These are phyloP conservation scores for Cassiopea xamachana DNA, from an alignment of 30 jellyfish, hydroid and myxozoan genomes.

Conservation along the genomic window DNA sequence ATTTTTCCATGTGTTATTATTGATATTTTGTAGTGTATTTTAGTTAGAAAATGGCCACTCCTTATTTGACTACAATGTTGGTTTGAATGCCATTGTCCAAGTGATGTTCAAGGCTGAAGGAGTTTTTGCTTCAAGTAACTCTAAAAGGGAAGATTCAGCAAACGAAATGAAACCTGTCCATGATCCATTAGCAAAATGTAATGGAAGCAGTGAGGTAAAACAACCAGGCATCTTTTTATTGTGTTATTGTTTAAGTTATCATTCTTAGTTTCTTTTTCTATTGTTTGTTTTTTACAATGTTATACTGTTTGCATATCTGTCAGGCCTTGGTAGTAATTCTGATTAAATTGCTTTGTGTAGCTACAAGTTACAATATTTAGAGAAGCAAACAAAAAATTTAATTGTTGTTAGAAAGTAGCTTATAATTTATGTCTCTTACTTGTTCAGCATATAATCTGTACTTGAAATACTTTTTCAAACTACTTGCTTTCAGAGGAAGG, in stretches of 20 bases:
- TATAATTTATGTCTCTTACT: too few relatives aligned
- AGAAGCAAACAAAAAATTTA: too few relatives aligned
- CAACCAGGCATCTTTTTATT: neutral
- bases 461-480: too few relatives aligned
- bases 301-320: too few relatives aligned
- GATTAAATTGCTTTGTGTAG: too few relatives aligned
- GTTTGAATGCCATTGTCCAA: conserved; percentile 89
- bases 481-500: too few relatives aligned
- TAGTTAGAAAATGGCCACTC: conserved; percentile 97
- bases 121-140: neutral
- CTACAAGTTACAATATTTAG: too few relatives aligned
- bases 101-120: conserved; percentile 85
- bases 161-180: neutral
- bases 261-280: too few relatives aligned
- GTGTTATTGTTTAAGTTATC: neutral
- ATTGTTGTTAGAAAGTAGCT: too few relatives aligned
- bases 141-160: neutral
- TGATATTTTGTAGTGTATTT: neutral
- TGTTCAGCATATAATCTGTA: too few relatives aligned
- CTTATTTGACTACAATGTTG: conserved; percentile 91
- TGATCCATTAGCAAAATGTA: neutral
- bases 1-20: neutral
- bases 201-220: conserved; percentile 2
- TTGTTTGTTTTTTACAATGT: too few relatives aligned
- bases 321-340: too few relatives aligned